Evolutionary conservation across 2,888 invertebrate species (phyloP).

Genomic region (Oscheius sp.): DNA sequence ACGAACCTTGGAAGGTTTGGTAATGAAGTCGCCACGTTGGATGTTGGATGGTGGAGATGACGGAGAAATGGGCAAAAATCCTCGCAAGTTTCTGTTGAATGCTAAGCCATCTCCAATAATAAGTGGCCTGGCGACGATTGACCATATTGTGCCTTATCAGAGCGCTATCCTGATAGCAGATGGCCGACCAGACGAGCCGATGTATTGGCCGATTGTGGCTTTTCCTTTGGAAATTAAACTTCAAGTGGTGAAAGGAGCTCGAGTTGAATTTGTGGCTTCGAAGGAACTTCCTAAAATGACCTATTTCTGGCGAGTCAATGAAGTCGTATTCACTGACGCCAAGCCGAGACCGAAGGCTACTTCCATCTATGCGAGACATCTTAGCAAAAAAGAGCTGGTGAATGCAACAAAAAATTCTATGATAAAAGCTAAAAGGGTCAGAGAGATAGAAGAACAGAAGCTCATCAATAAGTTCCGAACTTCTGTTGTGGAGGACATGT

Average conservation of each 20-base stretch:
- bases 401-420: no score
- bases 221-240: background rate
- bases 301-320: conserved; percentile 18
- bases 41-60: background rate
- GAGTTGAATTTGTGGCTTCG: conserved; percentile 11
- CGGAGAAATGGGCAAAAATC: background rate
- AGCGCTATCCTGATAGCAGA: background rate
- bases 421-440: no score
- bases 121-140: background rate
- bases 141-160: conserved; percentile 7
- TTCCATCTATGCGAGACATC: background rate
- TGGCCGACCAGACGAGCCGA: background rate
- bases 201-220: conserved; percentile 15
- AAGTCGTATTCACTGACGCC: background rate
- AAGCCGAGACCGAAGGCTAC: background rate
- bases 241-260: background rate
- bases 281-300: background rate
- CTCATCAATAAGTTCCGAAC: no score
- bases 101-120: background rate
- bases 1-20: conserved; percentile 5
- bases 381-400: no score
- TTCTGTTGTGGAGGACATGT: no score
- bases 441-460: no score
- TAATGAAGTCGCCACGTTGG: conserved; percentile 19
- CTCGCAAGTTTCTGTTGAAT: background rate